Conservation (phyloP, 2,888 invertebrate species). For the Tenthredo scrophulariae region DNA sequence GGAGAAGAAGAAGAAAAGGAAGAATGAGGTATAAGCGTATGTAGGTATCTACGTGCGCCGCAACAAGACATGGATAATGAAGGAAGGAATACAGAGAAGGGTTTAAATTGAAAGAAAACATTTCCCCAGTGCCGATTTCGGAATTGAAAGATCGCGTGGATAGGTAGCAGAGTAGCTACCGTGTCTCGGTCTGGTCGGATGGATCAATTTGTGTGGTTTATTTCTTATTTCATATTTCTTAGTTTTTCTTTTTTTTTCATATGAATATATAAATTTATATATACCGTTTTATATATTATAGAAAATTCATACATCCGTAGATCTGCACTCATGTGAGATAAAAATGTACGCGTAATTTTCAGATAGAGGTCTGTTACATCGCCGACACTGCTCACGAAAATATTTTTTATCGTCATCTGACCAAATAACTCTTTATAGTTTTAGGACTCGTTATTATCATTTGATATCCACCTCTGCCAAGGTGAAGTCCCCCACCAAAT, state of each 20-base stretch:
- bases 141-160: background rate
- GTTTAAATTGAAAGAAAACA: slow-evolving; percentile 37
- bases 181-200: background rate
- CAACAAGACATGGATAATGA: background rate
- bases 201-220: slow-evolving; percentile 12
- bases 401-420: background rate
- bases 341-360: background rate
- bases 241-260: background rate
- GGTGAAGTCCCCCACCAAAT: background rate
- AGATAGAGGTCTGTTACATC: background rate
- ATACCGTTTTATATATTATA: too few species aligned
- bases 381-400: background rate
- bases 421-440: background rate
- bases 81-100: background rate
- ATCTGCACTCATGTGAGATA: background rate
- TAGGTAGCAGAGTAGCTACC: background rate
- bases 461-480: background rate
- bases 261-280: too few species aligned
- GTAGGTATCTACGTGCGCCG: background rate
- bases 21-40: background rate
- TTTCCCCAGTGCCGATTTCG: slow-evolving; percentile 36
- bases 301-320: too few species aligned
- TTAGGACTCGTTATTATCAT: background rate
- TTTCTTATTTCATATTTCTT: background rate
- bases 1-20: background rate